Evolutionary conservation across 1,140 invertebrate species (phyloP).

Genomic region (Hyposmocoma kahamanoa): DNA sequence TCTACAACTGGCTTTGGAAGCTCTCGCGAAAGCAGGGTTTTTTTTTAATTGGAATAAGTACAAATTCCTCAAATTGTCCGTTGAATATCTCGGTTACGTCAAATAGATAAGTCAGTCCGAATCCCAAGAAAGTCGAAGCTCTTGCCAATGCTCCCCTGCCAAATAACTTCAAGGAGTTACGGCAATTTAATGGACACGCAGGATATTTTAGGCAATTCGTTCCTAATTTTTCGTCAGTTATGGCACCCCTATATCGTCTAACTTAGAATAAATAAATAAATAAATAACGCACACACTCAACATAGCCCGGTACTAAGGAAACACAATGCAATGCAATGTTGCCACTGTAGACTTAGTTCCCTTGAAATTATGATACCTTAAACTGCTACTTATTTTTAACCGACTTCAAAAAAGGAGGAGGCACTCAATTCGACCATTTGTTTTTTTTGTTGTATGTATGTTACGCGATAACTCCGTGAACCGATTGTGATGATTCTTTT

Average conservation of each 20-base stretch:
- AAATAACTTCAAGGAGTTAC: slow-evolving; percentile 18
- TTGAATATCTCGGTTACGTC: slow-evolving; percentile 30
- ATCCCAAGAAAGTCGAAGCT: slow-evolving; percentile 14
- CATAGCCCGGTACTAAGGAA: no score
- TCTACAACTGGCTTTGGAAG: slow-evolving; percentile 13
- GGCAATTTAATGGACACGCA: slow-evolving; percentile 37
- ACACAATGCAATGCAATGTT: no score
- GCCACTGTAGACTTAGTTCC: no score
- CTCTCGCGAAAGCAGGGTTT: slow-evolving; percentile 19
- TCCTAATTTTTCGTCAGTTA: slow-evolving; percentile 31
- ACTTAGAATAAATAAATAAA: no score
- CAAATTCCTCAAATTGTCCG: slow-evolving; percentile 21
- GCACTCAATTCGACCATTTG: no score
- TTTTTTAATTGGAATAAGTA: slow-evolving; percentile 25
- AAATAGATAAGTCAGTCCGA: slow-evolving; percentile 11
- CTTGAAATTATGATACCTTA: no score
- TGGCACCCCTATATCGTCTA: slow-evolving; percentile 2
- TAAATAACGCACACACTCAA: no score
- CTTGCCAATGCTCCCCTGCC: slow-evolving; percentile 8
- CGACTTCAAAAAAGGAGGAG: no score
- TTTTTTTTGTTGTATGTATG: no score
- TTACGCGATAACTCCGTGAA: no score
- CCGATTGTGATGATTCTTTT: no score
- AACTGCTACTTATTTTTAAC: no score
- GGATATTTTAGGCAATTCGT: slow-evolving; percentile 54